These are phyloP conservation scores for Galaxias olidus DNA, from an alignment of 2,797 vertebrate genomes.

Conservation along the genomic window DNA sequence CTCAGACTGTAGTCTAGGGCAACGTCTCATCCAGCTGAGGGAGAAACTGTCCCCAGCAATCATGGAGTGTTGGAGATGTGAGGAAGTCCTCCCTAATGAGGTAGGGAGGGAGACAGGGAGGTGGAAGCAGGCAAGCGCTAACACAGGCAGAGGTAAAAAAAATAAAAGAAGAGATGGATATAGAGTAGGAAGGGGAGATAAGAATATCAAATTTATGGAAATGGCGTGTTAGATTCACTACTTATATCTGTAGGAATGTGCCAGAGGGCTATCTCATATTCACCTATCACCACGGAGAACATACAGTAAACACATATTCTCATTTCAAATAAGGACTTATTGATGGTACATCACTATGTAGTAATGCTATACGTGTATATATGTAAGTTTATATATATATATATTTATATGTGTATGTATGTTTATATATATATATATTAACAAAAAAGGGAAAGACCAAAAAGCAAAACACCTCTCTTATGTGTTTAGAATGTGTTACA, in stretches of 20 bases:
- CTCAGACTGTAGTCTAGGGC: constrained; percentile 9
- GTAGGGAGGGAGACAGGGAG: constrained; percentile 5
- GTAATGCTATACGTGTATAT: too few relatives aligned
- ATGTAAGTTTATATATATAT: too few relatives aligned
- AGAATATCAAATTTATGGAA: constrained; percentile 6
- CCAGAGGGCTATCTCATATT: too few relatives aligned
- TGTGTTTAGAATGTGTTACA: not conserved
- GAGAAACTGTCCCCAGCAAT: constrained; percentile 26
- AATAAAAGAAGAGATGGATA: not conserved
- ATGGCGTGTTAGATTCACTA: not conserved
- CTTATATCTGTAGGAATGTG: too few relatives aligned
- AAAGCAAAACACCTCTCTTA: not conserved
- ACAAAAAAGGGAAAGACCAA: too few relatives aligned
- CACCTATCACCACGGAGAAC: too few relatives aligned
- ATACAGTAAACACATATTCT: too few relatives aligned
- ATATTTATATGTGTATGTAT: too few relatives aligned
- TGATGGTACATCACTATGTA: too few relatives aligned
- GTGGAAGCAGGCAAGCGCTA: not conserved
- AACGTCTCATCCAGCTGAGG: constrained; percentile 11
- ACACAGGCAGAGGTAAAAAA: not conserved
- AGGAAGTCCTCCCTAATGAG: constrained; percentile 19
- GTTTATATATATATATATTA: too few relatives aligned
- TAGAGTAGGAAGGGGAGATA: not conserved
- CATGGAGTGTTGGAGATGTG: constrained; percentile 18
- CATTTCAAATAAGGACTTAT: too few relatives aligned